Conservation (phyloP, 2,113 vertebrate genomes). For the Neolamprologus tretocephalus region DNA sequence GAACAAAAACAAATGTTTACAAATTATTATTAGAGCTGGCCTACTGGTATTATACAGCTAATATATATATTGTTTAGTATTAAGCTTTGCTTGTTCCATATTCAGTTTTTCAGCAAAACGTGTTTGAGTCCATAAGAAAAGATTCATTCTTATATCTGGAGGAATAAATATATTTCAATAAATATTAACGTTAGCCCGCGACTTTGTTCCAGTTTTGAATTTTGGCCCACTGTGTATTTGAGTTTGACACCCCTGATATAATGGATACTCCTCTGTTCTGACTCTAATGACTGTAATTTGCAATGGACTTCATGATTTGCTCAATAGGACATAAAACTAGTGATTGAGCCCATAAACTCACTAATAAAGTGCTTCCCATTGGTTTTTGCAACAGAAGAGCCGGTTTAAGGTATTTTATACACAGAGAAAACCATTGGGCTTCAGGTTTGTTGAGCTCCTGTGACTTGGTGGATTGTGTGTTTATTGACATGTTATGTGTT, state of each 20-base stretch:
- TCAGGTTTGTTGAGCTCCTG: neutral
- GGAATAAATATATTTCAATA: too few relatives aligned
- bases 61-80: too few relatives aligned
- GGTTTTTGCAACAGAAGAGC: neutral
- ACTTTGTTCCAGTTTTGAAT: too few relatives aligned
- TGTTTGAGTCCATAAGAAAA: too few relatives aligned
- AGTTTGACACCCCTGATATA: neutral
- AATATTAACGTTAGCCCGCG: accelerated
- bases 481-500: neutral
- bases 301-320: neutral
- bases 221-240: too few relatives aligned
- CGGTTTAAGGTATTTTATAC: accelerated
- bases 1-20: too few relatives aligned
- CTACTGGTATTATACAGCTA: too few relatives aligned
- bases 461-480: neutral
- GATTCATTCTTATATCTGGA: too few relatives aligned
- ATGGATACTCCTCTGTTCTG: neutral
- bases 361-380: neutral
- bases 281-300: neutral
- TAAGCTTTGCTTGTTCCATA: too few relatives aligned
- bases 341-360: neutral
- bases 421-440: neutral
- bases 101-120: too few relatives aligned
- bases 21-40: too few relatives aligned
- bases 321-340: neutral